Conservation (phyloP, 1,140 invertebrate species). For the Ips nitidus region DNA sequence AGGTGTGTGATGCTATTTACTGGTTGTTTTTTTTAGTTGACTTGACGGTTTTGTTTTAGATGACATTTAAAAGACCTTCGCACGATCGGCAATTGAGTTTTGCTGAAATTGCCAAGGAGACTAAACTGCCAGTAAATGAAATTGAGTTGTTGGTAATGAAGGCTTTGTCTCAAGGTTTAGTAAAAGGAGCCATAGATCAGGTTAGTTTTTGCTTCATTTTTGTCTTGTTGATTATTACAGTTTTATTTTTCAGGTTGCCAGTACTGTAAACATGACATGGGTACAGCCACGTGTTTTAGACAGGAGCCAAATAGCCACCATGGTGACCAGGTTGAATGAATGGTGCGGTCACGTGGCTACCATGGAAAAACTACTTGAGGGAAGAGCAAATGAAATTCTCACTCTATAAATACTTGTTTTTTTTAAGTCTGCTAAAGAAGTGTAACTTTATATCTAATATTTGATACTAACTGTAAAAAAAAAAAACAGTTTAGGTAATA, state of each 20-base stretch:
- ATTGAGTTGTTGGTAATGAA: slow-evolving; percentile 98
- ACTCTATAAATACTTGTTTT: slow-evolving; percentile 60
- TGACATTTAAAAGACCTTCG: slow-evolving; percentile 74
- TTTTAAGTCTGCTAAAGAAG: background rate
- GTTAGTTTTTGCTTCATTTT: slow-evolving; percentile 54
- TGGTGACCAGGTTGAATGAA: slow-evolving; percentile 75
- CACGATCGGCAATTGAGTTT: slow-evolving; percentile 83
- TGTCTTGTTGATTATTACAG: background rate
- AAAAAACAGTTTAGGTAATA: background rate
- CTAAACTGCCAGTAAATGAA: slow-evolving; percentile 77
- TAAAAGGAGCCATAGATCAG: slow-evolving; percentile 95
- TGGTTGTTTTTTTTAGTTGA: slow-evolving; percentile 7
- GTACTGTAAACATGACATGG: slow-evolving; percentile 82
- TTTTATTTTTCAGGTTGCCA: slow-evolving; percentile 45
- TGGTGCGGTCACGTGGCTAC: slow-evolving; percentile 83
- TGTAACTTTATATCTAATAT: background rate
- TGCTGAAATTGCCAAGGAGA: slow-evolving; percentile 84
- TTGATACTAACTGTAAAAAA: background rate
- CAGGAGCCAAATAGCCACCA: slow-evolving; percentile 69
- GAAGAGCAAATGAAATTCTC: slow-evolving; percentile 80
- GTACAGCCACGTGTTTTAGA: slow-evolving; percentile 90
- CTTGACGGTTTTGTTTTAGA: slow-evolving; percentile 50
- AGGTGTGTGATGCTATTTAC: slow-evolving; percentile 59
- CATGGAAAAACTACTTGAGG: slow-evolving; percentile 81
- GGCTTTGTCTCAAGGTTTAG: slow-evolving; percentile 91